A percentile compares a stretch with the other conserved stretches of the same genome.
Conservation (phyloP, 2,888 invertebrate genomes). For the Limnephilus lunatus region DNA sequence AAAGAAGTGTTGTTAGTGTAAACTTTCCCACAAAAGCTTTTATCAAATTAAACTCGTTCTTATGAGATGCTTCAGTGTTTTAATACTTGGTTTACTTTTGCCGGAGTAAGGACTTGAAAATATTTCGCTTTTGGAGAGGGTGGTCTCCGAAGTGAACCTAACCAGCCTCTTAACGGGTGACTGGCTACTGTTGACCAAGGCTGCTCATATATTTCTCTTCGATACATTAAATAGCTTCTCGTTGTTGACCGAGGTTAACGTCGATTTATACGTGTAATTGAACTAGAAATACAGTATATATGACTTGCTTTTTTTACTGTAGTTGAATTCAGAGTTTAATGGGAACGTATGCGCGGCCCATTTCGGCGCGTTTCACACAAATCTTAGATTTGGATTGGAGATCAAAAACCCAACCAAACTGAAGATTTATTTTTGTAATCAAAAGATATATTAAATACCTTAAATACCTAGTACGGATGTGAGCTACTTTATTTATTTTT, state of each 20-base stretch:
- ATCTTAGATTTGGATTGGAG: too few relatives aligned
- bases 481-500: too few relatives aligned
- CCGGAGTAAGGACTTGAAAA: background rate
- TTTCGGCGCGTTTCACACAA: too few relatives aligned
- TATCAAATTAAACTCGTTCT: background rate
- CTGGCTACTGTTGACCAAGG: background rate
- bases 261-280: background rate
- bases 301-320: background rate
- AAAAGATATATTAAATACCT: too few relatives aligned
- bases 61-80: background rate
- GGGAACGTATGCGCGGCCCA: too few relatives aligned
- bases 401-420: too few relatives aligned
- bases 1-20: background rate
- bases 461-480: too few relatives aligned
- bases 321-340: too few relatives aligned
- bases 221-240: background rate
- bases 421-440: too few relatives aligned
- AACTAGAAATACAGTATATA: background rate
- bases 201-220: background rate
- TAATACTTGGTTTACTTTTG: background rate
- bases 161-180: background rate
- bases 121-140: background rate
- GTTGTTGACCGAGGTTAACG: background rate
- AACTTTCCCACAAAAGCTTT: background rate
- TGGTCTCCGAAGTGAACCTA: background rate